Percentiles rank a stretch among this genome's conserved stretches.
phyloP scores from a whole-genome alignment of 2,113 vertebrate genomes.

The Zeus faber region DNA sequence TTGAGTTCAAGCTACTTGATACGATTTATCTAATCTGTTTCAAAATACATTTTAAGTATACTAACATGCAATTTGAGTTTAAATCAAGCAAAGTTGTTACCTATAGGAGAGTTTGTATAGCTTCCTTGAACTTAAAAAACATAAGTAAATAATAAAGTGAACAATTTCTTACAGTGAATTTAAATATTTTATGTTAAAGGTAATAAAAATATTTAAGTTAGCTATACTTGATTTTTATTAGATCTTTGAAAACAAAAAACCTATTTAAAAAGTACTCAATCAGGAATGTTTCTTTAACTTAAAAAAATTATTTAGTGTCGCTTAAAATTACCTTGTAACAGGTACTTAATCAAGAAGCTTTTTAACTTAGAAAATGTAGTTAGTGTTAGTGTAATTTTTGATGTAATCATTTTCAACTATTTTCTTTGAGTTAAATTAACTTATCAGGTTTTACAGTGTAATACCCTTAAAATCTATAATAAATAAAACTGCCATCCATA shows the following conservation, averaged over 20 bases:
- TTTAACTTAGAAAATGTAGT: too few relatives aligned
- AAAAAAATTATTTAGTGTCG: too few relatives aligned
- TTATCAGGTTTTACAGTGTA: background rate
- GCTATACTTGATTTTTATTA: background rate
- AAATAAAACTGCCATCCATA: too few relatives aligned
- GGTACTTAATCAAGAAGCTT: too few relatives aligned
- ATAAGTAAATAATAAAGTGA: background rate
- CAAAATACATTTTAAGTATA: background rate
- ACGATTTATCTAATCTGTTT: background rate
- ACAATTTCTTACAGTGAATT: background rate
- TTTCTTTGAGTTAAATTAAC: too few relatives aligned
- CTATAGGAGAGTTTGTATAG: too few relatives aligned
- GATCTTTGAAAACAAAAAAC: too few relatives aligned
- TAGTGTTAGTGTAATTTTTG: too few relatives aligned
- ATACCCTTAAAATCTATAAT: slow-evolving; percentile 7
- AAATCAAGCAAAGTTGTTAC: background rate
- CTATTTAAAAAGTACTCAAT: too few relatives aligned
- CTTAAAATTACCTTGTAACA: too few relatives aligned
- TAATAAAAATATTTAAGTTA: background rate
- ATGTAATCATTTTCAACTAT: slow-evolving; percentile 18
- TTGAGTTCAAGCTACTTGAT: background rate
- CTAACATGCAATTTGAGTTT: background rate
- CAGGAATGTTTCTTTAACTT: background rate
- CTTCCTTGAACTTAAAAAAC: background rate
- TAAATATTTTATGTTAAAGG: background rate